Evolutionary conservation across 2,113 vertebrate species (phyloP), one percentile per base, ranked within the genome.

Genomic region (Leptocoma aspasia): DNA sequence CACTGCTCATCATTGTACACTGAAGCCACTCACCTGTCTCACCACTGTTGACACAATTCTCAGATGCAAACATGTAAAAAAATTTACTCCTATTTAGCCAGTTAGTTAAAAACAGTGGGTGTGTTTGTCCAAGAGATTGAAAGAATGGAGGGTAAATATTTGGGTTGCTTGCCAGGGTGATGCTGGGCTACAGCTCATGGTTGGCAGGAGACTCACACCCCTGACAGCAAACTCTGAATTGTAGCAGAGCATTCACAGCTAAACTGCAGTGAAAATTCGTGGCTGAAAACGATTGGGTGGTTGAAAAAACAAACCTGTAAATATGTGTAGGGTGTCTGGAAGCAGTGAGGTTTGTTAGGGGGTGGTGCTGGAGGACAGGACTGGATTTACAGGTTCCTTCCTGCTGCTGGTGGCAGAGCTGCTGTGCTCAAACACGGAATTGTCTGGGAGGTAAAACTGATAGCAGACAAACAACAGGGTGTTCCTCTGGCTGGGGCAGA

Each of bases 131-230:
- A 95, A 9, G 73, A 54, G 78, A 42, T 57, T 53, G 86, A 92
- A 27, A 72, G 81, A 79, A 60, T 45, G 22, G 47, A 76, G 42
- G 61, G 81, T 85, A 61, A 95, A 92, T 95, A 90, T 80, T 95
- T 82, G 69, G 44, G 54, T 89, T 82, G 35, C 37, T 69, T 27
- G 28, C 57, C 26, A 5, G n/a, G 78, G 45, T 2, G 11, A 26
- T 47, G 1, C 15, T 50, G 57, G n/a, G 54, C 20, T 41, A 3
- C 47, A 80, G 35, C 53, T 83, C 20, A 0, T 9, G 23, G 30
- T 5, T 83, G 71, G 66, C 52, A 47, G 8, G 61, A 78, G 44
- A 9, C 45, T 28, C 27, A 15, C 16, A n/a, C 8, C 75, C 75
- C 39, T 10, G 12, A 39, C 39, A 64, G 28, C 44, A 42, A 3